A percentile compares a stretch with the other conserved stretches of the same genome.
Conservation (phyloP, 1,140 invertebrate genomes). For the Heterodera carotae region DNA sequence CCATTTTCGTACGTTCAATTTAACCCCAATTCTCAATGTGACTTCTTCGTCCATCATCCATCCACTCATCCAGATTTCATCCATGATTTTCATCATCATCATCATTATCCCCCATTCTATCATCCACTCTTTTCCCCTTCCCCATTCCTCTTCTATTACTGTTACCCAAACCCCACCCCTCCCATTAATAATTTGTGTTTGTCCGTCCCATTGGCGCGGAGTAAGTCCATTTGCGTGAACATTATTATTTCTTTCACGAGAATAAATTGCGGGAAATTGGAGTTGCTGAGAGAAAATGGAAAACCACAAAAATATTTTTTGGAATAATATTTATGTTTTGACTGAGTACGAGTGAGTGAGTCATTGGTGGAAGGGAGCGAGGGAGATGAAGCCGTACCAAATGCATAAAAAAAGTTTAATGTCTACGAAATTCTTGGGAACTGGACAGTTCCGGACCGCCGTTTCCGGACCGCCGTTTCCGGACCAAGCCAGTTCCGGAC, state of each 20-base stretch:
- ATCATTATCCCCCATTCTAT: not conserved
- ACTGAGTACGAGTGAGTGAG: not conserved
- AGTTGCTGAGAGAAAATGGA: not conserved
- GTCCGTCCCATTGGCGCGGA: not conserved
- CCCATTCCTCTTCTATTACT: not conserved
- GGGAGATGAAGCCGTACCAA: not conserved
- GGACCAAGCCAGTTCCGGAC: too few relatives aligned
- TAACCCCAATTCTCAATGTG: not conserved
- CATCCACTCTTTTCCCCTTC: not conserved
- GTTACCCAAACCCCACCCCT: too few relatives aligned
- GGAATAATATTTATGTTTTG: not conserved
- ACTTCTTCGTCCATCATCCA: not conserved
- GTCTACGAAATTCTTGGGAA: too few relatives aligned
- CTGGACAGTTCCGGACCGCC: too few relatives aligned
- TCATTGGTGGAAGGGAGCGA: not conserved
- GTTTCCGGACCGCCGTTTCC: too few relatives aligned
- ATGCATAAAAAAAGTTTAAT: too few relatives aligned
- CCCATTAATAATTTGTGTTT: constrained; percentile 19
- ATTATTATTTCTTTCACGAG: not conserved
- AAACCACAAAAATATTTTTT: not conserved
- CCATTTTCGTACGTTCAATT: too few relatives aligned
- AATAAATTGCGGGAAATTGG: not conserved
- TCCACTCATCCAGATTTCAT: not conserved
- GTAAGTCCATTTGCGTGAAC: not conserved
- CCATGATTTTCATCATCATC: not conserved